These are phyloP conservation scores for Polydesmus complanatus DNA, from an alignment of 2,888 invertebrate species.

Conservation along the genomic window DNA sequence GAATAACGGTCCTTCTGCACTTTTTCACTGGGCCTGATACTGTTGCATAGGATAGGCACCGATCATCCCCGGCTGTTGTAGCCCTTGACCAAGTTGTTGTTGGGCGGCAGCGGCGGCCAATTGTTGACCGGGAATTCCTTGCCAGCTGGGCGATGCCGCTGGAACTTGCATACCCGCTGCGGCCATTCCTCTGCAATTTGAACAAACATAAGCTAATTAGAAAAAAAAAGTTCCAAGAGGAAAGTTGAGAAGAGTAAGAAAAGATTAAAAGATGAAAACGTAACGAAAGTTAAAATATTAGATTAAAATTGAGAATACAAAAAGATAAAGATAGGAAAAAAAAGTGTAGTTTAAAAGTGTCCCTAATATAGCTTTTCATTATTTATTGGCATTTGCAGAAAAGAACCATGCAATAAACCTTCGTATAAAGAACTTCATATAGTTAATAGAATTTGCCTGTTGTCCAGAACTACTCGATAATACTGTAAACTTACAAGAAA, in stretches of 20 bases:
- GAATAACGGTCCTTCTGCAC: not conserved
- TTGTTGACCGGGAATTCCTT: conserved; percentile 41
- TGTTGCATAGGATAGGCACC: conserved; percentile 30
- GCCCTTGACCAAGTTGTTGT: conserved; percentile 30
- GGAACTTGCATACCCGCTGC: conserved; percentile 36
- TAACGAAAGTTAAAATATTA: too few species aligned
- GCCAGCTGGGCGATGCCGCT: conserved; percentile 30
- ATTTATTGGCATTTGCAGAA: too few species aligned
- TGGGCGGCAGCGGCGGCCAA: conserved; percentile 47
- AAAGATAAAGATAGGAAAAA: too few species aligned
- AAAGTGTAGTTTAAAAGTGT: too few species aligned
- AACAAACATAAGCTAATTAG: conserved; percentile 21
- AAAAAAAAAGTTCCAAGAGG: conserved; percentile 24
- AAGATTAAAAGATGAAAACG: not conserved
- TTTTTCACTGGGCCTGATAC: conserved; percentile 19
- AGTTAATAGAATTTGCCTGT: too few species aligned
- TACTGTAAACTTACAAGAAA: too few species aligned
- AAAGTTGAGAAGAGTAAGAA: conserved; percentile 7
- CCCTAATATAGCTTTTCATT: too few species aligned
- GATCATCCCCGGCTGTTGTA: conserved; percentile 39
- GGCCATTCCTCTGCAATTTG: conserved; percentile 9
- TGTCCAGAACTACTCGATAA: too few species aligned
- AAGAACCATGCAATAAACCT: too few species aligned
- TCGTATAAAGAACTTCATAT: too few species aligned
- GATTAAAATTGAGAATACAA: too few species aligned